Evolutionary conservation across 2,113 vertebrate species (phyloP), one percentile per base, ranked within the genome.

Genomic region (Turdus rufiventris): DNA sequence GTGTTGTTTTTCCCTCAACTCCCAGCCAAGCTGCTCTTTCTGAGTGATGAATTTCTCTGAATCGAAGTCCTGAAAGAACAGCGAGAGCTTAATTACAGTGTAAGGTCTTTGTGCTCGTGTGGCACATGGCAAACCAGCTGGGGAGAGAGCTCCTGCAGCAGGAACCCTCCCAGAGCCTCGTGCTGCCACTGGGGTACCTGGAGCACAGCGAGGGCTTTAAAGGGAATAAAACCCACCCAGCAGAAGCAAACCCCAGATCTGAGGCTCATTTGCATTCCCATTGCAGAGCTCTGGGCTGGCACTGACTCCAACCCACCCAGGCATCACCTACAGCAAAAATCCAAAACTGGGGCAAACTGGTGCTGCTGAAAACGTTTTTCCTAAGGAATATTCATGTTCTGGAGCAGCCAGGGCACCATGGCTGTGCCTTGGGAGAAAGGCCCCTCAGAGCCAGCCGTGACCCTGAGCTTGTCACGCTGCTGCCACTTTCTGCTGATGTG

Each of bases 61-160:
- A 56, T 18, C 14, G 1, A 48, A 79, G 26, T 16, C 72, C 91
- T 89, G 76, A 62, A 94, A 92, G 91, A 91, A 61, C 80, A 86
- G 89, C 3, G 0, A 68, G 89, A 65, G 80, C 76, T 89, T 86
- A 84, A 81, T 94, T 54, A 65, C 86, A 70, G 93, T 3, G 20
- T 63, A 40, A 74, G 73, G 87, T 43, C 91, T 89, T 58, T 58
- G 60, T 62, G 80, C 68, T 89, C 5, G 0, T 70, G 84, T n/a
- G 17, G 89, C 91, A 67, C 80, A 14, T 56, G 50, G 89, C 70
- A 60, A 84, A 87, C 3, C 91, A 87, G 81, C 93, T 67, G 89
- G 87, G 89, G 65, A 77, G 56, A 54, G 56, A 81, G 63, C 48
- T 73, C 26, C 86, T 48, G 28, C 67, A 18, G 48, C 17, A 62